Evolutionary conservation across 2,888 invertebrate species (phyloP), one percentile per base, ranked within the genome.

Genomic region (Cetonia aurata): DNA sequence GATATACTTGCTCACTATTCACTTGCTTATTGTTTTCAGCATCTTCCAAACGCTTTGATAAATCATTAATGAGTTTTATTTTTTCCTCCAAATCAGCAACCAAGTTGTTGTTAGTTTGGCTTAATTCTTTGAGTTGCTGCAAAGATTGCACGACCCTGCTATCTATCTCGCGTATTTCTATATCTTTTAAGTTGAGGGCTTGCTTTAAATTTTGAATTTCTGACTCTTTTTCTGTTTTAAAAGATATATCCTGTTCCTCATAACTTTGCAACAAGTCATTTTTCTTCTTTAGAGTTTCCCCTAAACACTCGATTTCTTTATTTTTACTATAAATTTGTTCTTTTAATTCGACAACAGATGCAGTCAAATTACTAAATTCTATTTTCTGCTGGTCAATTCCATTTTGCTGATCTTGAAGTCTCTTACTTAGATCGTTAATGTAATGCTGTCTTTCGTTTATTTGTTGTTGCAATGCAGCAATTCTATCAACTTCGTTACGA

Each of bases 391-490:
- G 15, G 10, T 81, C 80, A 9, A 78, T 71, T 25, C 79, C 76
- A 3, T 66, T 62, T 66, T 83, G 78, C 70, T 80, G 81, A 15
- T 80, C 80, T 13, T 77, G 74, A 9, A 84, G 53, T 0, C 69
- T 53, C 44, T 72, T 73, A 0, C 80, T 80, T 57, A 83, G 76
- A 1, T 81, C 79, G n/a, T 75, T 78, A 57, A 83, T 82, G 19
- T 78, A 76, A 25, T 77, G 77, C 67, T 85, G 80, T 4, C 80
- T 75, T 46, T 78, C 80, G 44, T 75, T 79, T 52, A 84, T 80
- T 72, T 83, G 82, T 70, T 83, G 82, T 67, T 83, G 83, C 19
- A 84, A 73, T 9, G 80, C 81, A 2, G 82, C 79, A 56, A 83
- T 77, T 67, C 79, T 77, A 74, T 84, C 83, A 8, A 84, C 81